Evolutionary conservation across 2,113 vertebrate genomes (phyloP), one percentile per base, ranked within the genome.

Genomic region (Castor canadensis): DNA sequence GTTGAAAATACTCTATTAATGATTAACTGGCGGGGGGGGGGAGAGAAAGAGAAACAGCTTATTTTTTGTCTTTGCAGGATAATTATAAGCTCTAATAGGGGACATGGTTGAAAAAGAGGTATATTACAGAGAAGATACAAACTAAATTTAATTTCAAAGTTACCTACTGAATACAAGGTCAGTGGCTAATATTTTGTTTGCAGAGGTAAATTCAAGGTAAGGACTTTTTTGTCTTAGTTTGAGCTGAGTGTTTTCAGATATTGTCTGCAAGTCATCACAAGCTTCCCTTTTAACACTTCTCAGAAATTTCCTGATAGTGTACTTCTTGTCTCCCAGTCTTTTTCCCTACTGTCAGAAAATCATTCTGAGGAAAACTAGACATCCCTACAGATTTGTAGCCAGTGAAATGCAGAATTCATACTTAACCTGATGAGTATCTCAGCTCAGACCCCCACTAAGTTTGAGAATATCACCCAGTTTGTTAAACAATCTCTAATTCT

Each of bases 291-390:
- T 49, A 83, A 32, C 6, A 32, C 22, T 75, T 7, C 45, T 40
- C 22, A 85, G 52, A 40, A 69, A 62, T 43, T 92, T 40, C 45
- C 16, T 66, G n/a, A 76, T 72, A 52, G 66, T 54, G 66, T 52
- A 58, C n/a, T 85, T 95, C 16, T 89, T 72, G 30, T 47, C n/a
- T 84, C 73, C 49, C 60, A 66, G 54, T 87, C 35, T 71, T 95
- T 90, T 3, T 87, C 80, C 45, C 71, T 72, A 87, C 95, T 16
- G 0, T 62, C 30, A 82, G 60, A 15, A 95, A 95, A 93, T 86
- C 62, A 75, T 79, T 93, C 58, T 91, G n/a, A 8, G 88, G 69
- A 76, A 32, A 94, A 76, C 9, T 77, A 62, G 66, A 60, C 17
- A 82, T 40, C 52, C 43, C 60, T 72, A 81, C 62, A 93, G 52